phyloP scores from a whole-genome alignment of 2,113 vertebrate species.

The Ancistrus triradiatus region DNA sequence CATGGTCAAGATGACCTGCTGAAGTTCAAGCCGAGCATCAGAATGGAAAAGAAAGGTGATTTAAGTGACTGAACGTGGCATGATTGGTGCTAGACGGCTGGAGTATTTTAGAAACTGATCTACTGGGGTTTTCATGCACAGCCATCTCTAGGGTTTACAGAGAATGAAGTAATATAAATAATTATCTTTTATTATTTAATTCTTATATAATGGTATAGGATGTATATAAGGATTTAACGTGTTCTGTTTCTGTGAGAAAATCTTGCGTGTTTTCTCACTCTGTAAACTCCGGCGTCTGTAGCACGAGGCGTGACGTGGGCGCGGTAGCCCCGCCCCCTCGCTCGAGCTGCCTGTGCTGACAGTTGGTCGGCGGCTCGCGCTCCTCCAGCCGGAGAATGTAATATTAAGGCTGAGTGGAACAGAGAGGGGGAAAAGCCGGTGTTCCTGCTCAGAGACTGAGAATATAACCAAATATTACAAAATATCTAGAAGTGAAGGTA shows the following conservation, averaged over 20 bases:
- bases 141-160: too few species aligned
- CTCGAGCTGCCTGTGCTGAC: constrained; percentile 35
- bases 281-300: not conserved
- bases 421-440: not conserved
- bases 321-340: constrained; percentile 56
- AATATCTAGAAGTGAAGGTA: constrained; percentile 60
- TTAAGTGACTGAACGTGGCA: too few species aligned
- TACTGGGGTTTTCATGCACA: too few species aligned
- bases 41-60: too few species aligned
- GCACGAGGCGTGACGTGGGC: constrained; percentile 55
- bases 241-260: not conserved
- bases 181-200: too few species aligned
- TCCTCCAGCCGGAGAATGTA: constrained; percentile 50
- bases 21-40: too few species aligned
- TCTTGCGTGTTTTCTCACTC: not conserved
- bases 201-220: too few species aligned
- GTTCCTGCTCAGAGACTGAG: not conserved
- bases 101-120: too few species aligned
- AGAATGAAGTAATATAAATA: too few species aligned
- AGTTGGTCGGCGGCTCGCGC: constrained; percentile 59
- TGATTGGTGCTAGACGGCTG: too few species aligned
- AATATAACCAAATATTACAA: not conserved
- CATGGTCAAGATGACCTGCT: too few species aligned
- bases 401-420: constrained; percentile 34
- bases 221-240: too few species aligned